Evolutionary conservation across 1,140 invertebrate species (phyloP).

Genomic region (Achatina immaculata): DNA sequence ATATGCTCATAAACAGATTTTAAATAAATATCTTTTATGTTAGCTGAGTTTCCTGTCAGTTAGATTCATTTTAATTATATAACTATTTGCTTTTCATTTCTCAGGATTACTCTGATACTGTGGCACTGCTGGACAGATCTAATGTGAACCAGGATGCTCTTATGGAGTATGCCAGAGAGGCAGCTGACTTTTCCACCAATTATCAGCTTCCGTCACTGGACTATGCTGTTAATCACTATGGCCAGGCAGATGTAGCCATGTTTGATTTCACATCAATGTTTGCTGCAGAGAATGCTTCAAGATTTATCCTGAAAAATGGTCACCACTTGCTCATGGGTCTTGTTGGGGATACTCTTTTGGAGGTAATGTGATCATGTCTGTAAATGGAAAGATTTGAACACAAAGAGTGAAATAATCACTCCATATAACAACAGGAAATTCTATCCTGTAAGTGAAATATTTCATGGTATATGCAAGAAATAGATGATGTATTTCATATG

Average conservation of each 20-base stretch:
- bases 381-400: no score
- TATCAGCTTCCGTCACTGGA: constrained; percentile 90
- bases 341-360: constrained; percentile 95
- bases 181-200: constrained; percentile 95
- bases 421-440: no score
- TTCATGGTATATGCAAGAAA: no score
- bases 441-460: no score
- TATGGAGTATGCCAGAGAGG: constrained; percentile 90
- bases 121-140: constrained; percentile 84
- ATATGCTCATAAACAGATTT: no score
- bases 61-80: no score
- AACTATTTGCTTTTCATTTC: constrained; percentile 20
- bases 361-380: constrained; percentile 76
- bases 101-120: constrained; percentile 91
- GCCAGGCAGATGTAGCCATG: constrained; percentile 98
- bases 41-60: no score
- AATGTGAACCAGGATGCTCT: constrained; percentile 91
- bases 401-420: no score
- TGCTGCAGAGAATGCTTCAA: constrained; percentile 92
- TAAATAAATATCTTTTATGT: no score
- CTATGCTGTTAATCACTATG: constrained; percentile 98
- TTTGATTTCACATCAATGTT: constrained; percentile 99
- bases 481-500: no score
- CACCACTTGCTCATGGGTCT: constrained; percentile 87
- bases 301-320: constrained; percentile 83